These are phyloP conservation scores for Piezodorus guildinii DNA, from an alignment of 1,140 invertebrate genomes.

Conservation along the genomic window DNA sequence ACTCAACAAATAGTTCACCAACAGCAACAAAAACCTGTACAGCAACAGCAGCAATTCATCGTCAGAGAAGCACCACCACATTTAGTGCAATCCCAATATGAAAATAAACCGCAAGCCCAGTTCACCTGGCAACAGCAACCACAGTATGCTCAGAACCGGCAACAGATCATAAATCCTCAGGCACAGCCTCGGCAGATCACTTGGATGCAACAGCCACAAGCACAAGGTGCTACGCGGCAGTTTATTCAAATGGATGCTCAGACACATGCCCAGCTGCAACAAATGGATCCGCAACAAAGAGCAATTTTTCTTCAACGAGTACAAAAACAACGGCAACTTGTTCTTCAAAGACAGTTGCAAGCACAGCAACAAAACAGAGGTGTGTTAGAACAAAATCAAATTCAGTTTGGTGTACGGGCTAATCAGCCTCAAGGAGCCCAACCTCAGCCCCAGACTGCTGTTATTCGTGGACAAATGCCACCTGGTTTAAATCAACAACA, in stretches of 20 bases:
- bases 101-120: conserved; percentile 16
- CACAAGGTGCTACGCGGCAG: conserved; percentile 37
- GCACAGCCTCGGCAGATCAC: conserved; percentile 29
- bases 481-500: conserved; percentile 48
- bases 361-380: conserved; percentile 26
- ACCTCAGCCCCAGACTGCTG: conserved; percentile 29
- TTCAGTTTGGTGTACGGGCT: conserved; percentile 20
- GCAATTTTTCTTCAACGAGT: conserved; percentile 64
- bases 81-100: conserved; percentile 19
- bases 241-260: conserved; percentile 65
- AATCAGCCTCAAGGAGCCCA: conserved; percentile 30
- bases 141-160: conserved; percentile 18
- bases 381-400: conserved; percentile 16
- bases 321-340: conserved; percentile 51
- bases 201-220: conserved; percentile 32
- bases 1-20: conserved; percentile 21
- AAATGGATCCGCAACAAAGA: conserved; percentile 63
- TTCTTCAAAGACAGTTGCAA: conserved; percentile 38
- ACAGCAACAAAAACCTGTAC: conserved; percentile 25
- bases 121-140: conserved; percentile 27
- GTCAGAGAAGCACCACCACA: conserved; percentile 17
- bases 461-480: conserved; percentile 46
- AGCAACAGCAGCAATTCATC: conserved; percentile 24
- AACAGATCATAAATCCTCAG: conserved; percentile 21
- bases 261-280: conserved; percentile 69